phyloP scores from a whole-genome alignment of 2,888 invertebrate genomes.

The Xestobium rufovillosum region DNA sequence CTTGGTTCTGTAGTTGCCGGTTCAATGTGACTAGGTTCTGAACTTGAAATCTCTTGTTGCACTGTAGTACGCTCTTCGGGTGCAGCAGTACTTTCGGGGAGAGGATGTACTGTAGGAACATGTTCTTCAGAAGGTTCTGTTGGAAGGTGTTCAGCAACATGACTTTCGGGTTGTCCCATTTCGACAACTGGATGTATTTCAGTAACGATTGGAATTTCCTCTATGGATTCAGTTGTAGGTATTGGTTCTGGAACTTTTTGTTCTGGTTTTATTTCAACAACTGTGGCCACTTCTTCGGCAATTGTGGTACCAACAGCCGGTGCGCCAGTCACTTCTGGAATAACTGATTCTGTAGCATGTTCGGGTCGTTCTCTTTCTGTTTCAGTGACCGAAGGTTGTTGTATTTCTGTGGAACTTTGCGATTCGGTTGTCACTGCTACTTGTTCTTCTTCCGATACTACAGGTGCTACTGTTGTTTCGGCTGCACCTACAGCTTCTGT shows the following conservation, averaged over 20 bases:
- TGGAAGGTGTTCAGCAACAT: neutral
- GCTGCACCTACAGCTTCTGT: neutral
- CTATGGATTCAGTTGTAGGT: slow-evolving; percentile 16
- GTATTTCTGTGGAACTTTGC: too few relatives aligned
- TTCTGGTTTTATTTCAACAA: too few relatives aligned
- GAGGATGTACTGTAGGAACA: neutral
- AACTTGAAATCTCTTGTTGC: neutral
- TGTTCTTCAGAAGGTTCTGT: neutral
- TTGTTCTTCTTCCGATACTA: neutral
- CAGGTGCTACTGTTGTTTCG: neutral
- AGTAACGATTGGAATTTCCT: slow-evolving; percentile 14
- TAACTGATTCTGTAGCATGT: slow-evolving; percentile 19
- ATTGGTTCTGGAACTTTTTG: too few relatives aligned
- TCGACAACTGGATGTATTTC: slow-evolving; percentile 15
- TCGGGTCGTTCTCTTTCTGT: slow-evolving; percentile 22
- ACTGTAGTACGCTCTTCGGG: too few relatives aligned
- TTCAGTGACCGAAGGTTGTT: too few relatives aligned
- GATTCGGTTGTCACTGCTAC: too few relatives aligned
- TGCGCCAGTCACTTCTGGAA: slow-evolving; percentile 17
- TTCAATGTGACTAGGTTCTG: neutral
- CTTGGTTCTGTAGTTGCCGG: neutral
- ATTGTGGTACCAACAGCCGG: neutral
- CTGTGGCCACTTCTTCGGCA: too few relatives aligned
- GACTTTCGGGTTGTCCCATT: slow-evolving; percentile 7
- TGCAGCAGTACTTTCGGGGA: neutral